A percentile compares a stretch with the other conserved stretches of the same genome.
Conservation (phyloP, 2,797 vertebrate species). For the Anguilla obscura region DNA sequence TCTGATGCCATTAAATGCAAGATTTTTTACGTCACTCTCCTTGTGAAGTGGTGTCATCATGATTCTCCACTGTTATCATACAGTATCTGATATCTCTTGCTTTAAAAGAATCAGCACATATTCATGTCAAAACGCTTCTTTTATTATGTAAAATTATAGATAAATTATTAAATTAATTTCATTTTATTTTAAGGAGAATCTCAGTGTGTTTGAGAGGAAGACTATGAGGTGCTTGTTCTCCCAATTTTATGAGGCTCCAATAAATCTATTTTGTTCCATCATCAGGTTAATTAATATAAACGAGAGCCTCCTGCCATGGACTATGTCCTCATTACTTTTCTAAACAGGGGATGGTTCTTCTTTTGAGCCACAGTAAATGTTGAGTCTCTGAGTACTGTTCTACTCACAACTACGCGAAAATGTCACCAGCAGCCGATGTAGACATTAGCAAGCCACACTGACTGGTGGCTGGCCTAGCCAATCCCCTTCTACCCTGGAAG, state of each 20-base stretch:
- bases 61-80: background rate
- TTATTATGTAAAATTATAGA: background rate
- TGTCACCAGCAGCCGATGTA: background rate
- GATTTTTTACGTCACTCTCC: background rate
- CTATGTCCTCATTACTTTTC: background rate
- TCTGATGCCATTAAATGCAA: background rate
- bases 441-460: background rate
- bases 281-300: conserved; percentile 25
- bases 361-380: background rate
- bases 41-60: background rate
- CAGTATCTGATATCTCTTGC: background rate
- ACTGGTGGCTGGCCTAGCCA: background rate
- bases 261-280: conserved; percentile 19
- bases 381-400: background rate
- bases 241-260: conserved; percentile 11
- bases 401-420: background rate
- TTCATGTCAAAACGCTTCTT: conserved; percentile 12
- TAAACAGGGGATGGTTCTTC: background rate
- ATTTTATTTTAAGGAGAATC: background rate
- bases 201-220: background rate
- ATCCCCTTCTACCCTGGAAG: background rate
- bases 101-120: background rate
- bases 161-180: background rate
- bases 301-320: background rate
- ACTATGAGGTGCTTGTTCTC: conserved; percentile 11